phyloP scores from a whole-genome alignment of 53 echinoderm and acorn worm species.

The Patiria pectinifera region DNA sequence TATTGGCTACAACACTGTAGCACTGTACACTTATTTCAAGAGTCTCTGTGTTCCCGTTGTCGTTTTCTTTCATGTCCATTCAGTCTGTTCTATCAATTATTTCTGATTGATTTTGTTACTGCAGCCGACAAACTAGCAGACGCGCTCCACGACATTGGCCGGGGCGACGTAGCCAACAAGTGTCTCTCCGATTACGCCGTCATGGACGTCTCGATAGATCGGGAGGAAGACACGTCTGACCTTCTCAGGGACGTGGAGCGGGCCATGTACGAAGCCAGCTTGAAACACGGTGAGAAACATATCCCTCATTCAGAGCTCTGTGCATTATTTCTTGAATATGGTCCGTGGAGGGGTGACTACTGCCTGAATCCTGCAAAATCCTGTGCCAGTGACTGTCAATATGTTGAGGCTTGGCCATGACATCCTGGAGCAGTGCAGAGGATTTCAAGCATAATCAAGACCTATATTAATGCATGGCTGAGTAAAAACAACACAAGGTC shows the following conservation, averaged over 20 bases:
- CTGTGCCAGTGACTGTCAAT: too few relatives aligned
- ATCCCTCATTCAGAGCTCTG: background rate
- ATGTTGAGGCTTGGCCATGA: too few relatives aligned
- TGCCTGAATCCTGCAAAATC: too few relatives aligned
- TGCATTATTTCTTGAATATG: background rate
- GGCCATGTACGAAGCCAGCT: slow-evolving; percentile 61
- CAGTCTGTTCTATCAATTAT: background rate
- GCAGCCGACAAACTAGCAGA: slow-evolving; percentile 84
- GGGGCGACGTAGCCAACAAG: slow-evolving; percentile 86
- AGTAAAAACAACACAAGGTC: too few relatives aligned
- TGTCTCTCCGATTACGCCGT: slow-evolving; percentile 80
- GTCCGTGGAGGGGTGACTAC: too few relatives aligned
- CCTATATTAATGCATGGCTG: too few relatives aligned
- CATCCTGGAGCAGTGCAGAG: too few relatives aligned
- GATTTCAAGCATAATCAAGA: too few relatives aligned
- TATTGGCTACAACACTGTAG: too few relatives aligned
- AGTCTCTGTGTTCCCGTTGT: too few relatives aligned
- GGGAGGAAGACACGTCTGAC: slow-evolving; percentile 49
- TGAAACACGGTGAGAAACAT: slow-evolving; percentile 14
- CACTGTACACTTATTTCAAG: too few relatives aligned
- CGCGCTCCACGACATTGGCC: slow-evolving; percentile 83
- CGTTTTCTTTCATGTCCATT: too few relatives aligned
- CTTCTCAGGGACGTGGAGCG: slow-evolving; percentile 54
- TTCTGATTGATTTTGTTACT: background rate
- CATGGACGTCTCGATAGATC: slow-evolving; percentile 81